Evolutionary conservation across 2,888 invertebrate species (phyloP), one percentile per base, ranked within the genome.

Genomic region (Chymomyza caudatula): DNA sequence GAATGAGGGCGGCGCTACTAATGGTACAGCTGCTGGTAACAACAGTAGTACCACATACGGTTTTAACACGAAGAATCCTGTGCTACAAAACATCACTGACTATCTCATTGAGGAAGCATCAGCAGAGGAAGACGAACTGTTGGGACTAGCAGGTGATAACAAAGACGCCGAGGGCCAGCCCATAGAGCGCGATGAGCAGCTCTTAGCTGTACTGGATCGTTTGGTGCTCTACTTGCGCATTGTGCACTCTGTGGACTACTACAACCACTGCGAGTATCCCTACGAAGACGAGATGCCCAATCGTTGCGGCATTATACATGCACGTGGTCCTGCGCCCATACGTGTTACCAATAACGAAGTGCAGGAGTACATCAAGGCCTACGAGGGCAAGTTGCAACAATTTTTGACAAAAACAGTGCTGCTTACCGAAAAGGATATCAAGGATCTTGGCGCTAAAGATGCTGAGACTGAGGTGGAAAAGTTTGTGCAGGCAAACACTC

Each of bases 281-380:
- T 98, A 98, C 85, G 99, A 99, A 90, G 99, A 99, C 89, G 98
- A 98, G 90, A 99, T 99, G 99, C 99, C 99, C 0, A 99, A 99
- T 90, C 93, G 98, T 43, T 98, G 99, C 90, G 99, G 99, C 8
- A 98, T 99, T 77, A 96, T 99, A 93, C 99, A 99, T 88, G 98
- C 98, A 0, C 93, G 99, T 55, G 98, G 98, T 2, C 94, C 95
- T 8, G 93, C 96, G 0, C 97, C 98, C 0, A 92, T 94, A 6
- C 94, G 95, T 61, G 97, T 97, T 91, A 94, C 87, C 0, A 80
- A 69, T 60, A 89, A 88, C 57, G 90, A 90, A 60, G 74, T 90
- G 37, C 93, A 94, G 85, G 94, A 97, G 87, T 94, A 95, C 87
- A 92, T 94, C 79, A 92, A 94, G 67, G 92, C 93, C 60, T 97